Conservation (phyloP, 2,888 invertebrate genomes). For the Crioceris asparagi region DNA sequence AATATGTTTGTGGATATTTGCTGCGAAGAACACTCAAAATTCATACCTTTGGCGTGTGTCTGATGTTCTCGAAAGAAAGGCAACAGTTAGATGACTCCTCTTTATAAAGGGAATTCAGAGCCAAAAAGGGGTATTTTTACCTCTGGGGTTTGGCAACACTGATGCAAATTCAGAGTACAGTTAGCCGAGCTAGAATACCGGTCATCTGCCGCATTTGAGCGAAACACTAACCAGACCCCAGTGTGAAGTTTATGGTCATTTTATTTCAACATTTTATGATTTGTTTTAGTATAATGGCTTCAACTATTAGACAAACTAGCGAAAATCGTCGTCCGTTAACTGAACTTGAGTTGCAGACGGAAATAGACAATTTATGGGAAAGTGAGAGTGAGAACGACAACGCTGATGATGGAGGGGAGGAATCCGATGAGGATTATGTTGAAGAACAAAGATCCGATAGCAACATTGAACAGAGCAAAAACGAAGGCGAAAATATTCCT, state of each 20-base stretch:
- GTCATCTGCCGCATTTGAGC: neutral
- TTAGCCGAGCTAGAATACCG: constrained; percentile 1
- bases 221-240: constrained; percentile 1
- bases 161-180: neutral
- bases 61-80: too few species aligned
- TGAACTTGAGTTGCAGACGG: neutral
- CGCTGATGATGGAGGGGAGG: constrained; percentile 1
- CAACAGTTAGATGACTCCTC: too few species aligned
- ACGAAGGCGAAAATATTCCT: neutral
- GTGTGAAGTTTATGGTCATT: neutral
- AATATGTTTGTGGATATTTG: too few species aligned
- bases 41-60: too few species aligned
- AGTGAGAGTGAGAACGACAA: neutral
- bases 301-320: neutral
- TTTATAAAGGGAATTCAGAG: too few species aligned
- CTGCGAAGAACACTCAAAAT: too few species aligned
- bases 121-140: too few species aligned
- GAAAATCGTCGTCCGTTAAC: neutral
- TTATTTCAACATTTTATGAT: neutral
- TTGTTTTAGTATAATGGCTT: constrained; percentile 1
- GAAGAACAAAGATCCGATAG: neutral
- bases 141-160: too few species aligned
- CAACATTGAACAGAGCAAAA: neutral
- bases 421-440: constrained; percentile 1
- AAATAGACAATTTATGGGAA: neutral